Evolutionary conservation across 2,797 vertebrate genomes (phyloP), one percentile per base, ranked within the genome.

Genomic region (Gymnoscopelus microlampas): DNA sequence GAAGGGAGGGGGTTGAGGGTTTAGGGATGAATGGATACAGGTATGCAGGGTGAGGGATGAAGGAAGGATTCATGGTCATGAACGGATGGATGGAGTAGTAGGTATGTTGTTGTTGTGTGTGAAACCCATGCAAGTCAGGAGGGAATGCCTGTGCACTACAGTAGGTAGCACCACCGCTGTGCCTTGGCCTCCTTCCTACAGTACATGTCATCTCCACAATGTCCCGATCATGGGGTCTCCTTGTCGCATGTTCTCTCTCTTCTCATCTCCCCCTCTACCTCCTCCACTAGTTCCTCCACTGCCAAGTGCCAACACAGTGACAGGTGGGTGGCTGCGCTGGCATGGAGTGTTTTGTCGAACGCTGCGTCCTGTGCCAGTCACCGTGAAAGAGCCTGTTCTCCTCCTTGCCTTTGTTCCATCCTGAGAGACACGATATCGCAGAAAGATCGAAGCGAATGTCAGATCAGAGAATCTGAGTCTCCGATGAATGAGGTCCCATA

Each of bases 261-360:
- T 54, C 66, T 69, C 72, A 49, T 74, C 66, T 71, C 63, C 60
- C 1, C 63, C 50, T 49, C 56, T 23, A 35, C 76, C 72, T 77
- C 57, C 61, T 62, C 69, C 62, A 80, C 66, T 78, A 59, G 69
- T 69, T 71, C 48, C 66, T 55, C 5, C 39, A 3, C 78, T 79
- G 86, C 82, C 78, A 88, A 71, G 68, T 79, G 86, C 82, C 78
- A 88, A 71, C 70, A 78, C 60, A 69, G 68, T 84, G 86, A 86
- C 86, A 86, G 69, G 82, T 62, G 58, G 72, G 74, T 63, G 66
- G 80, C 60, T 78, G 65, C 81, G 74, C 83, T 85, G 83, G 82
- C 84, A 81, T 68, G 70, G 69, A 60, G 77, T 81, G 70, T 75
- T 83, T 79, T 86, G 84, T 89, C 80, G 81, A 87, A 76, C 80